phyloP scores from a whole-genome alignment of 2,888 invertebrate genomes.

The Synanthedon andrenaeformis region DNA sequence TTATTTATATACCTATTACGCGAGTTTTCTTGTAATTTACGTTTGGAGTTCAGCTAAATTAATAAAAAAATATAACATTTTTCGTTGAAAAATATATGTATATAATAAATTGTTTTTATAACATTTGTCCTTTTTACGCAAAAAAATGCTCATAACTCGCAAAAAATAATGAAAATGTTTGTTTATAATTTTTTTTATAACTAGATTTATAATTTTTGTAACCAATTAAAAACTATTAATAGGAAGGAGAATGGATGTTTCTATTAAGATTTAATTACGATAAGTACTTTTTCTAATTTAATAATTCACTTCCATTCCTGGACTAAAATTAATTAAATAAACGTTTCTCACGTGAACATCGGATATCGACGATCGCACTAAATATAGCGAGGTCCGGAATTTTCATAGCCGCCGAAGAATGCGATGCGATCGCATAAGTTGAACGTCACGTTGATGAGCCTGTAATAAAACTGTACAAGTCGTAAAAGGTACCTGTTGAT shows the following conservation, averaged over 20 bases:
- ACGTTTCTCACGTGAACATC: slow-evolving; percentile 25
- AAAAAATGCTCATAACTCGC: neutral
- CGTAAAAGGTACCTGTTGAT: slow-evolving; percentile 34
- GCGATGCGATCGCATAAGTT: slow-evolving; percentile 27
- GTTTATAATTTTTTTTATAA: too few relatives aligned
- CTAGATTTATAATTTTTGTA: neutral
- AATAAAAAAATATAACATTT: too few relatives aligned
- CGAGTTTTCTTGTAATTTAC: too few relatives aligned
- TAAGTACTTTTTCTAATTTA: slow-evolving; percentile 13
- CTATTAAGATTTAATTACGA: slow-evolving; percentile 24
- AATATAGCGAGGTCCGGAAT: slow-evolving; percentile 38
- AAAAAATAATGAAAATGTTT: neutral
- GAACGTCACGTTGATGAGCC: slow-evolving; percentile 26
- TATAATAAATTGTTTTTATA: too few relatives aligned
- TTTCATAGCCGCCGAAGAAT: slow-evolving; percentile 31
- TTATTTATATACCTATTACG: too few relatives aligned
- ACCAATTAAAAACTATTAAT: neutral
- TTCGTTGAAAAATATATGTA: too few relatives aligned
- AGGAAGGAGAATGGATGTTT: neutral
- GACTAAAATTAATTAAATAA: slow-evolving; percentile 22
- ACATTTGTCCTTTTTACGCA: too few relatives aligned
- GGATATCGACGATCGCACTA: slow-evolving; percentile 28
- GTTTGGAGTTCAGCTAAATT: too few relatives aligned
- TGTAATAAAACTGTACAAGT: slow-evolving; percentile 23
- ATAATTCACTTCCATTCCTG: slow-evolving; percentile 19